Evolutionary conservation across 2,888 invertebrate species (phyloP).

Genomic region (Bugulina stolonifera): DNA sequence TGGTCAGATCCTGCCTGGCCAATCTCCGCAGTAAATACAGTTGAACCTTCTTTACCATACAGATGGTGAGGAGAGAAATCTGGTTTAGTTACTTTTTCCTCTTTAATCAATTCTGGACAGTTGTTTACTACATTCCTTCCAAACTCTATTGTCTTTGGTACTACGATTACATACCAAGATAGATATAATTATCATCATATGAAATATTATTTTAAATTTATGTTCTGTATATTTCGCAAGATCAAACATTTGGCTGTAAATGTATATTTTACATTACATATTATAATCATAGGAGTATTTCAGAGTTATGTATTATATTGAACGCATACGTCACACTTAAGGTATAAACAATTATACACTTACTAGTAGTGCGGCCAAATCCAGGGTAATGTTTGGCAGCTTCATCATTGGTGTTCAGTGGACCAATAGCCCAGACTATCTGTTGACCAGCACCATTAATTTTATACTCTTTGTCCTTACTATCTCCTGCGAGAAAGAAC

Average conservation of each 20-base stretch:
- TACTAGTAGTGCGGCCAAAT: background rate
- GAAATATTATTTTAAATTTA: background rate
- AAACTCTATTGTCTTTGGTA: background rate
- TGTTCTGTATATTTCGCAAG: background rate
- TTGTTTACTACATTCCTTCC: background rate
- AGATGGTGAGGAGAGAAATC: background rate
- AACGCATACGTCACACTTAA: too few relatives aligned
- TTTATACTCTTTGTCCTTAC: slow-evolving; percentile 20
- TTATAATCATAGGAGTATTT: too few relatives aligned
- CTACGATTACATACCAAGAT: too few relatives aligned
- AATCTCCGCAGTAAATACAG: background rate
- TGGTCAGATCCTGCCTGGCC: background rate
- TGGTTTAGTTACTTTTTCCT: background rate
- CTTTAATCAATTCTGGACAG: background rate
- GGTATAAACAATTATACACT: too few relatives aligned
- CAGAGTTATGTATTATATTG: too few relatives aligned
- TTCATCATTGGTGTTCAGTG: slow-evolving; percentile 64
- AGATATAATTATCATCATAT: too few relatives aligned
- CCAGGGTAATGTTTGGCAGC: slow-evolving; percentile 27
- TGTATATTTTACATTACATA: too few relatives aligned
- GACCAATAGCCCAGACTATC: slow-evolving; percentile 78
- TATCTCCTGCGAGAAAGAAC: background rate
- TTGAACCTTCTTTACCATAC: background rate
- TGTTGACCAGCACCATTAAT: slow-evolving; percentile 43
- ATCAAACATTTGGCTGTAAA: too few relatives aligned